Base-by-base conservation (phyloP, 2,888 invertebrate genomes). In the Formica aserva region DNA sequence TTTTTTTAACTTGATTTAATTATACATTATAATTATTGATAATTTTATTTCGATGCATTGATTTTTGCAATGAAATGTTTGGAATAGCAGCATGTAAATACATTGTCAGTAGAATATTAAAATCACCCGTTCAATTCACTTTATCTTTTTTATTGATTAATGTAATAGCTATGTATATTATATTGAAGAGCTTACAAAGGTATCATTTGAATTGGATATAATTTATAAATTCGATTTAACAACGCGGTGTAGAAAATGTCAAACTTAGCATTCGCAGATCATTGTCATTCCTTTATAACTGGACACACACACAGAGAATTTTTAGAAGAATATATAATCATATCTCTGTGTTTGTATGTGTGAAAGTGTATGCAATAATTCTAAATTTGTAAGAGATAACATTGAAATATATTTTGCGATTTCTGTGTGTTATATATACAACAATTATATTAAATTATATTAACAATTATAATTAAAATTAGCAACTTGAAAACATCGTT, bases 401-500 rank as follows among this genome's bases (percentile, higher is more conserved):
- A 18, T n/a, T 55, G 29, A 57, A 38, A 60, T 26, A 60, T 26
- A 52, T 52, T 48, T 52, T 22, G 15, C 77, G 41, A 77, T 67
- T 77, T 41, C 29, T 55, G 32, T 26, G 5, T 41, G 57, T 41
- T n/a, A 11, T 52, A 15, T 52, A 18, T 38, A 29, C 29, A 55
- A 55, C 41, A 41, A 77, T 77, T 77, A 67, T 77, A 41, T 55
- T 67, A 77, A 77, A 67, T 67, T 26, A 26, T 26, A 26, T 26
- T 26, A 26, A 26, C 26, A 26, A 26, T 26, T 41, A 67, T 77
- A 57, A 77, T 77, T 67, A 22, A n/a, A 77, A 32, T n/a, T 18
- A 57, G 41, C 29, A 77, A 77, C 67, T 67, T 57, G 77, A 57
- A 77, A 77, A 77, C 67, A 67, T 18, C 57, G 69, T 9, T 77